A percentile compares a stretch with the other conserved stretches of the same genome.
These are phyloP conservation scores for Characodon lateralis DNA, from an alignment of 2,797 vertebrate species.

Conservation along the genomic window DNA sequence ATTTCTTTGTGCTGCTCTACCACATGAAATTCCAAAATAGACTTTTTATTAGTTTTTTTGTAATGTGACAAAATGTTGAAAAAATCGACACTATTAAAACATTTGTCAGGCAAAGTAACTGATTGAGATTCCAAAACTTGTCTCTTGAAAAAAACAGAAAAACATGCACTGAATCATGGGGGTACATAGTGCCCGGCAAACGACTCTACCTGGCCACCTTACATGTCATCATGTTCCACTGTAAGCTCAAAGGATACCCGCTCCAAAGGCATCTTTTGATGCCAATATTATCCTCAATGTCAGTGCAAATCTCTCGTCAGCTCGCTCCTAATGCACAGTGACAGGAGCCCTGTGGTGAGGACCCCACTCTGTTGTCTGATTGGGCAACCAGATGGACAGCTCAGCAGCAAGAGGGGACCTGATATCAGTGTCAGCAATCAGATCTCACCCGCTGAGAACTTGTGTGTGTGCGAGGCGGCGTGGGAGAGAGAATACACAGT, in stretches of 20 bases:
- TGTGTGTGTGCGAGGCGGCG: constrained; percentile 37
- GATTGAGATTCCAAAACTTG: constrained; percentile 14
- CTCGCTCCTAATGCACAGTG: constrained; percentile 65
- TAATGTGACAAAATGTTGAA: neutral
- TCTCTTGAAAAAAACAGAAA: constrained; percentile 51
- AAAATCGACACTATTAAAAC: neutral
- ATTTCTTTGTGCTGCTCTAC: neutral
- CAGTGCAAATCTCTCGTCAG: constrained; percentile 65
- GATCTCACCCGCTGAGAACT: constrained; percentile 72
- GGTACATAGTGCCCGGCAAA: constrained; percentile 49
- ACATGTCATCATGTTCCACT: constrained; percentile 61
- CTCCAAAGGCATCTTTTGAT: constrained; percentile 67
- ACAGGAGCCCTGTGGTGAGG: constrained; percentile 71
- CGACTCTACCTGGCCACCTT: constrained; percentile 56
- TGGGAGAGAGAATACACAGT: constrained; percentile 49
- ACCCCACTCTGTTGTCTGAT: constrained; percentile 73
- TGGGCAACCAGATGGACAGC: constrained; percentile 78
- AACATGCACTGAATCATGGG: constrained; percentile 39
- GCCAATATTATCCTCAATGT: constrained; percentile 74
- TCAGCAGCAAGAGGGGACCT: constrained; percentile 66
- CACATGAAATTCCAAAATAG: neutral
- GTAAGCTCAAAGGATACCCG: constrained; percentile 46
- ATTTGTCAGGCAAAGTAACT: neutral
- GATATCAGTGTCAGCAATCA: constrained; percentile 80
- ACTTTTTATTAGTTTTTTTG: neutral